Evolutionary conservation across 1,140 invertebrate species (phyloP).

Genomic region (Hycleus cichorii): DNA sequence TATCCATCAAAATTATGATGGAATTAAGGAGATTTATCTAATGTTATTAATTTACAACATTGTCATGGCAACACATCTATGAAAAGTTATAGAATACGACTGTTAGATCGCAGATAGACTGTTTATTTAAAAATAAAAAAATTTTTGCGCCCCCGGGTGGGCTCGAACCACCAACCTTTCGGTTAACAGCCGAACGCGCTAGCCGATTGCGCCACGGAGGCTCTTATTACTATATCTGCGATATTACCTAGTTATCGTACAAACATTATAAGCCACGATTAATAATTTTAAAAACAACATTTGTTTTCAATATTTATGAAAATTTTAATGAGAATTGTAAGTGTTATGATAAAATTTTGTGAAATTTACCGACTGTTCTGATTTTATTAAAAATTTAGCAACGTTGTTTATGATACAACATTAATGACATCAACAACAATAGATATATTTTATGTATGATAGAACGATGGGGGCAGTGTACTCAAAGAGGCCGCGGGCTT

Average conservation of each 20-base stretch:
- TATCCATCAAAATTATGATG: too few species aligned
- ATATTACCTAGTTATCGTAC: background rate
- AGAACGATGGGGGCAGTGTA: too few species aligned
- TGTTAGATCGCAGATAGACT: background rate
- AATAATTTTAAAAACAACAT: background rate
- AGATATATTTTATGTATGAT: too few species aligned
- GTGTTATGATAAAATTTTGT: background rate
- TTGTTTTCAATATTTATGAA: background rate
- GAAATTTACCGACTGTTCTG: background rate
- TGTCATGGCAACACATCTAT: too few species aligned
- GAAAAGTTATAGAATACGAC: too few species aligned
- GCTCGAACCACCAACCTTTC: slow-evolving; percentile 68
- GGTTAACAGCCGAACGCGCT: slow-evolving; percentile 74
- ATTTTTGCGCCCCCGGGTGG: slow-evolving; percentile 53
- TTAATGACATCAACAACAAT: too few species aligned
- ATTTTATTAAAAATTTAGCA: too few species aligned
- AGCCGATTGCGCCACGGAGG: slow-evolving; percentile 61
- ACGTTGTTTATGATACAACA: too few species aligned
- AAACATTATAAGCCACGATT: background rate
- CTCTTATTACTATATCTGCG: slow-evolving; percentile 19
- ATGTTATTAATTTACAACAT: too few species aligned
- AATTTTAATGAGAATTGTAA: background rate
- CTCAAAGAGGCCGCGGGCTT: too few species aligned
- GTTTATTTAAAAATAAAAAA: background rate
- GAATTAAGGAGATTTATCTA: too few species aligned